These are phyloP conservation scores for Apodemia zela DNA, from an alignment of 2,888 invertebrate species.

Conservation along the genomic window DNA sequence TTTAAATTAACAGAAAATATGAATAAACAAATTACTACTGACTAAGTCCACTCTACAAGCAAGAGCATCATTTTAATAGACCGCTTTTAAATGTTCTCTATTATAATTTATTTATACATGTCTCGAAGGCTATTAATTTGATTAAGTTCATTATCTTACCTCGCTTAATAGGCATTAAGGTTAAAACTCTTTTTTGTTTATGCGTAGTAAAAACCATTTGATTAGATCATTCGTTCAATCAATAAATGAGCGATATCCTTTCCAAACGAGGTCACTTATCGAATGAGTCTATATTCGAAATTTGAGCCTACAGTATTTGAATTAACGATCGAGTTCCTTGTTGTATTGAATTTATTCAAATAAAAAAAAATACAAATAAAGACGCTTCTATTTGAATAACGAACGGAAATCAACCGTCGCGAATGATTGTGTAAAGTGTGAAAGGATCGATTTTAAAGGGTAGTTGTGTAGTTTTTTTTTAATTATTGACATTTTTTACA, in stretches of 20 bases:
- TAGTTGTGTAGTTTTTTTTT: constrained; percentile 55
- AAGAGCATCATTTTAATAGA: not conserved
- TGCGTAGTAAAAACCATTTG: constrained; percentile 37
- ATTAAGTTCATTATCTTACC: constrained; percentile 13
- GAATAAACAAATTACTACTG: not conserved
- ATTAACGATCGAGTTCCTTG: constrained; percentile 67
- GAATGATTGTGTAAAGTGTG: constrained; percentile 74
- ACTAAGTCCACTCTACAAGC: not conserved
- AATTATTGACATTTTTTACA: constrained; percentile 65
- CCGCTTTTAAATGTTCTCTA: not conserved
- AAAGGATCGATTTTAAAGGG: constrained; percentile 75
- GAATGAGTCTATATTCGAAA: constrained; percentile 77
- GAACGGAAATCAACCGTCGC: constrained; percentile 79
- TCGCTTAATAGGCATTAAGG: constrained; percentile 14
- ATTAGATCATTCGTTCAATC: constrained; percentile 63
- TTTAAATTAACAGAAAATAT: not conserved
- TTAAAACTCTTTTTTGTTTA: constrained; percentile 9
- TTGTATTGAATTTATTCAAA: constrained; percentile 37
- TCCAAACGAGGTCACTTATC: constrained; percentile 75
- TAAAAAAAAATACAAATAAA: constrained; percentile 55
- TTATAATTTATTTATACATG: constrained; percentile 2
- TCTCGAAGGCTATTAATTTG: constrained; percentile 5
- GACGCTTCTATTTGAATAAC: constrained; percentile 71
- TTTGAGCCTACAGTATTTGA: constrained; percentile 66
- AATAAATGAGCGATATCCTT: constrained; percentile 76